Conservation (phyloP, 2,888 invertebrate genomes). For the Bellardia bayeri region DNA sequence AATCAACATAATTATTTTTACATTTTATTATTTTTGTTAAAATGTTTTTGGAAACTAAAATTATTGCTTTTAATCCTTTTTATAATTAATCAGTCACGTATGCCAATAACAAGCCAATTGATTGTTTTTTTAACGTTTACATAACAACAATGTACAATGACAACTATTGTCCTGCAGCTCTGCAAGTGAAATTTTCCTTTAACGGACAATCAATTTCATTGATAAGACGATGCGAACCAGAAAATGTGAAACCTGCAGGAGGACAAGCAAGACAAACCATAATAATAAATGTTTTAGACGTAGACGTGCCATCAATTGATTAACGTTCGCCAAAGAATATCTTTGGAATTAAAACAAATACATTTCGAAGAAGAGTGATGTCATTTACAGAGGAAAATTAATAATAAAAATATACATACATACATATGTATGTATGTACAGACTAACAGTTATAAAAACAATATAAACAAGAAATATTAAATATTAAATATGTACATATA, state of each 20-base stretch:
- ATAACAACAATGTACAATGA: constrained; percentile 20
- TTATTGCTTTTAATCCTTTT: constrained; percentile 81
- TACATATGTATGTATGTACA: not conserved
- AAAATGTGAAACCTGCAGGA: not conserved
- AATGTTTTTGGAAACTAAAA: constrained; percentile 24
- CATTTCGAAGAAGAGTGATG: constrained; percentile 43
- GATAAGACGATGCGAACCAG: constrained; percentile 6
- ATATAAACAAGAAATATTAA: not conserved
- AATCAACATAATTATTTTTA: constrained; percentile 54
- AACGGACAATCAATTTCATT: constrained; percentile 54
- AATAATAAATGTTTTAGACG: constrained; percentile 64
- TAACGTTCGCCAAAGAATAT: constrained; percentile 39
- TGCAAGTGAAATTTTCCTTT: constrained; percentile 28
- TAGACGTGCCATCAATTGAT: constrained; percentile 63
- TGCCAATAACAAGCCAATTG: constrained; percentile 76
- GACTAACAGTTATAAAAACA: not conserved
- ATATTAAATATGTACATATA: constrained; percentile 1
- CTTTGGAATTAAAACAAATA: constrained; percentile 9
- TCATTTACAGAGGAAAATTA: constrained; percentile 57
- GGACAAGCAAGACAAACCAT: constrained; percentile 4
- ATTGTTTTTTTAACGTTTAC: constrained; percentile 33
- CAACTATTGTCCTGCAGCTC: constrained; percentile 21
- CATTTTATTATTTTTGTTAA: not conserved
- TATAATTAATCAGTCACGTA: constrained; percentile 83
- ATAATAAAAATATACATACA: constrained; percentile 2